A percentile compares a stretch with the other conserved stretches of the same genome.
phyloP scores from a whole-genome alignment of 2,888 invertebrate genomes.

The Julus scanicus region DNA sequence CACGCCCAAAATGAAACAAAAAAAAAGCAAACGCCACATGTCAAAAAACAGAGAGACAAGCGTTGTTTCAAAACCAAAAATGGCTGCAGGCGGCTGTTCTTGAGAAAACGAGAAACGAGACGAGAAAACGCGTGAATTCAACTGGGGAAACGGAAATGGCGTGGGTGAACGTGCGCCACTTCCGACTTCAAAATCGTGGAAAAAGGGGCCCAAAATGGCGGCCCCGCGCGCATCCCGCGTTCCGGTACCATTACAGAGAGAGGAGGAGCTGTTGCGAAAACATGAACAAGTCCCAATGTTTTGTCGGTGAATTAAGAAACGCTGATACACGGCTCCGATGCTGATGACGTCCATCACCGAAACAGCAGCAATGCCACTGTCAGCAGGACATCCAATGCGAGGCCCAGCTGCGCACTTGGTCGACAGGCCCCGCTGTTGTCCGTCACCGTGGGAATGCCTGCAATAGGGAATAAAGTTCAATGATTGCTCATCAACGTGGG shows the following conservation, averaged over 20 bases:
- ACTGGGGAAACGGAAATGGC: not conserved
- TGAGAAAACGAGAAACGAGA: not conserved
- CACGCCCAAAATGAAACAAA: not conserved
- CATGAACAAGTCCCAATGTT: slow-evolving; percentile 2
- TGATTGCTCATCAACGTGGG: not conserved
- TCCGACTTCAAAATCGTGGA: not conserved
- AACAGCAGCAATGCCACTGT: not conserved
- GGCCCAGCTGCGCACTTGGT: not conserved
- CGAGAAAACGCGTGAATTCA: not conserved
- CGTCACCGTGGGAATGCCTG: not conserved
- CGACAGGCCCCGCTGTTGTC: not conserved
- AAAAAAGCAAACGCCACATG: not conserved
- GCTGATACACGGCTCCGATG: not conserved
- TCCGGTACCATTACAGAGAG: slow-evolving; percentile 21
- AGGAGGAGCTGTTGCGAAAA: slow-evolving; percentile 20
- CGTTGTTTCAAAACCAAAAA: not conserved
- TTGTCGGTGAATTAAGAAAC: slow-evolving; percentile 10
- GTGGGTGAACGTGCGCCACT: not conserved
- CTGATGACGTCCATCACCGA: not conserved
- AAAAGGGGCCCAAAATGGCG: not conserved
- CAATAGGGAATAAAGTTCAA: not conserved
- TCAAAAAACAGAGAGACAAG: not conserved
- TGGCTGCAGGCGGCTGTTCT: not conserved
- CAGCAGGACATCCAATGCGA: not conserved
- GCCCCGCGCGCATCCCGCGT: not conserved